Evolutionary conservation across 2,113 vertebrate genomes (phyloP), one percentile per base, ranked within the genome.

Genomic region (Madoqua kirkii): DNA sequence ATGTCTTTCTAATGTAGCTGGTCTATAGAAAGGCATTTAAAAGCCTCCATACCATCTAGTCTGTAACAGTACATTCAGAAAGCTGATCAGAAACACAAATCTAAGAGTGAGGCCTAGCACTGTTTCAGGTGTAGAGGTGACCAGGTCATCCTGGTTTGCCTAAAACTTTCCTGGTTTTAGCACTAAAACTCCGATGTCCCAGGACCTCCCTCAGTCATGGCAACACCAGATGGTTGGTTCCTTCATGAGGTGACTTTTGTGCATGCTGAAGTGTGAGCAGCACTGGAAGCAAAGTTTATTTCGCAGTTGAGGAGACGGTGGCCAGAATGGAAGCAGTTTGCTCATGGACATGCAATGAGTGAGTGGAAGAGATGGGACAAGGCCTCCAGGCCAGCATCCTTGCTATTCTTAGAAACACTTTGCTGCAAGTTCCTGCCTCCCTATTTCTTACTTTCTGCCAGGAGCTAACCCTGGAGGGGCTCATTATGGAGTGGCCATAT

Each of bases 401-500:
- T 25, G 25, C 76, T 95, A 3, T 71, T 81, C 33, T 29, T 89
- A 33, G 95, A 95, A 96, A 52, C 48, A 60, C 83, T 85, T 87
- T 76, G 71, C 40, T 87, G 1, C 36, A 86, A 84, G 93, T 31
- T 43, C 48, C 81, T 86, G 74, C 88, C 36, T 95, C 4, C 9
- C 31, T 84, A 40, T 82, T 79, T 96, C 21, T 76, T 88, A 1
- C 16, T 74, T n/a, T 71, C 91, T 55, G 64, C 36, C 7, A 90
- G 85, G 74, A 92, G 87, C 40, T 54, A 71, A 60, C 52, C 92
- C 81, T 67, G 36, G 81, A 96, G 96, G 96, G 92, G 62, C 94
- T 97, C 94, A 92, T 97, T 96, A 96, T 5, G 4, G 19, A 82
- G 67, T 62, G 50, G 78, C 60, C 43, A 27, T 78, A 62, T 91